Evolutionary conservation across 2,113 vertebrate genomes (phyloP), one percentile per base, ranked within the genome.

Genomic region (Arenaria interpres): DNA sequence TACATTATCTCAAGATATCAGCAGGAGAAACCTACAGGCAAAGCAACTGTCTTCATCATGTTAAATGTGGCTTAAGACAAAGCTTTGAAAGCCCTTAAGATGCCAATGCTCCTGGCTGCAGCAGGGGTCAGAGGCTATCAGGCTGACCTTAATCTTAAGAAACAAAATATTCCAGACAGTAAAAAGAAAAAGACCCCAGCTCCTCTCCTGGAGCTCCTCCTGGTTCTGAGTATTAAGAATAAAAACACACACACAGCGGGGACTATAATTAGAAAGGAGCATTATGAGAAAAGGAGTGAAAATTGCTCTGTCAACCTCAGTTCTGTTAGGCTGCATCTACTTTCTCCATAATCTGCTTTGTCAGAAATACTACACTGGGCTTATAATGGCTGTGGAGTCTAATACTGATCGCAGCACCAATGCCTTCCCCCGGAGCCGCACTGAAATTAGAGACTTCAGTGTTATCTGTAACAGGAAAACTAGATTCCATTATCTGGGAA

Each of bases 291-390:
- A 89, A 80, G 60, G 63, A 80, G 48, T 45, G 37, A 24, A 85
- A 93, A 83, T 79, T 89, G 67, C 85, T 67, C 87, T 92, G 91
- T 91, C 94, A 96, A 46, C 82, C 69, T 78, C 60, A n/a, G 79
- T 67, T 90, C 48, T 93, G 50, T 76, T 62, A 39, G 76, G 72
- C 48, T 89, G 85, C 30, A 39, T 73, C n/a, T 67, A 5, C 66
- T 69, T 64, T 35, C 63, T 41, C 30, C 45, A 24, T 48, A 41
- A 89, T 43, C 57, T 93, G 79, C 80, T 95, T 54, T 77, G 66
- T 92, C 91, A 92, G 88, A 95, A 95, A 83, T 59, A 51, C 81
- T 88, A 68, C 72, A 4, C 41, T 50, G 48, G 72, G 59, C 59
- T 93, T 67, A 39, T 82, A 43, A 43, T 20, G 28, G 45, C 83